Base-by-base conservation (phyloP, 2,797 vertebrate genomes). In the Falco naumanni region DNA sequence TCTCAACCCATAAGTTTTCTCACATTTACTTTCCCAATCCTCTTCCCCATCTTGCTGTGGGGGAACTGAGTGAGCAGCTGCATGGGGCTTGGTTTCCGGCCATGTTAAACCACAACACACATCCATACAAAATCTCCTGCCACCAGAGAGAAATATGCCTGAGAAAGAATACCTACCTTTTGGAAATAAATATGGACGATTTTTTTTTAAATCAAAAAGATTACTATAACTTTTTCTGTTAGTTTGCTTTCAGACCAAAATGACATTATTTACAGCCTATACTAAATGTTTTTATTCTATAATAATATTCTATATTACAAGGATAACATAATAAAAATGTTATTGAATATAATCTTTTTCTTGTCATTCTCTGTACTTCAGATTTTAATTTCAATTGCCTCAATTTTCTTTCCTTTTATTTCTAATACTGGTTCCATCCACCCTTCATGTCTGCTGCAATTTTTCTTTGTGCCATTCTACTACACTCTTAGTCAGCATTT, bases 91-190 rank as follows among this genome's bases (percentile, higher is more conserved):
- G 43, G 8, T 45, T 45, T 16, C 43, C 4, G 8, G 43, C 43
- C 43, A 18, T 16, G 43, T 45, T 45, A 45, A 45, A 45, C 43
- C 43, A 45, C 8, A 43, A 18, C 24, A 61, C 2, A 19, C 2
- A 29, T 54, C 12, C 10, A 22, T 39, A 61, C 4, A 61, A 74
- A 78, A 81, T 56, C 5, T 78, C 48, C 26, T 28, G 9, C 21
- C 5, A 53, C 5, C 10, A 37, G 20, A 53, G 15, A 57, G 20
- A 94, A 90, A 68, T 39, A 57, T 11, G 1, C 54, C 21, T 57
- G 34, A 80, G 14, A 51, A 1, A 43, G 17, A 37, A 2, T 41
- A 2, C 0, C 3, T 37, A 41, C 0, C 2, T 33, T 65, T 74
- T 50, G 50, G 9, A 34, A 71, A 84, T 9, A 43, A 78, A 70